These are phyloP conservation scores for Sipha maydis DNA, from an alignment of 2,888 invertebrate species.

Conservation along the genomic window DNA sequence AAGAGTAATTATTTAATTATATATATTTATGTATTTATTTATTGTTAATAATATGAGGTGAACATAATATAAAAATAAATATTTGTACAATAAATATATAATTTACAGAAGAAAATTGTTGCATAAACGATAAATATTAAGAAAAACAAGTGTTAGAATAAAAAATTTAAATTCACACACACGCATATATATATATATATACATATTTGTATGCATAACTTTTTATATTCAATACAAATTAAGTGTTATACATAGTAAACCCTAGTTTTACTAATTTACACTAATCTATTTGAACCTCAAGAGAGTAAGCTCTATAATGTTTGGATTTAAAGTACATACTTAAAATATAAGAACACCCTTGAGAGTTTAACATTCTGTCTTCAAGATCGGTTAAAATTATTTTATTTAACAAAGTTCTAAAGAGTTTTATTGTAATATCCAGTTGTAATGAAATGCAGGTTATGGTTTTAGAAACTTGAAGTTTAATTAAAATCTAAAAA, in stretches of 20 bases:
- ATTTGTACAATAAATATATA: no score
- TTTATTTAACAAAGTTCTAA: background rate
- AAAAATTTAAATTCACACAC: no score
- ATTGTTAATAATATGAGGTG: no score
- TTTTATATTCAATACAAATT: conserved; percentile 10
- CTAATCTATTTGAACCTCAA: conserved; percentile 26
- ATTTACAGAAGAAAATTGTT: no score
- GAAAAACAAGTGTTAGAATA: no score
- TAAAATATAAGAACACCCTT: conserved; percentile 21
- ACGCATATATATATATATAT: no score
- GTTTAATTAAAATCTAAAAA: no score
- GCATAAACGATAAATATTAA: no score
- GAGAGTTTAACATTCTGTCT: conserved; percentile 20
- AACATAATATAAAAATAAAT: no score
- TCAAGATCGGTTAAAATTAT: background rate
- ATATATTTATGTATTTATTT: no score
- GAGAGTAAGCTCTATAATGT: conserved; percentile 2
- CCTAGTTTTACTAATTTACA: conserved; percentile 35
- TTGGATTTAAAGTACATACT: conserved; percentile 44
- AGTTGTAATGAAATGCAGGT: background rate
- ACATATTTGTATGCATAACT: background rate
- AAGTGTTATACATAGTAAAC: conserved; percentile 6
- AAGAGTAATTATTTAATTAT: no score
- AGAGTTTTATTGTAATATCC: background rate
- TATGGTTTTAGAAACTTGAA: background rate